Conservation (phyloP, 2,797 vertebrate genomes). For the Todus mexicanus region DNA sequence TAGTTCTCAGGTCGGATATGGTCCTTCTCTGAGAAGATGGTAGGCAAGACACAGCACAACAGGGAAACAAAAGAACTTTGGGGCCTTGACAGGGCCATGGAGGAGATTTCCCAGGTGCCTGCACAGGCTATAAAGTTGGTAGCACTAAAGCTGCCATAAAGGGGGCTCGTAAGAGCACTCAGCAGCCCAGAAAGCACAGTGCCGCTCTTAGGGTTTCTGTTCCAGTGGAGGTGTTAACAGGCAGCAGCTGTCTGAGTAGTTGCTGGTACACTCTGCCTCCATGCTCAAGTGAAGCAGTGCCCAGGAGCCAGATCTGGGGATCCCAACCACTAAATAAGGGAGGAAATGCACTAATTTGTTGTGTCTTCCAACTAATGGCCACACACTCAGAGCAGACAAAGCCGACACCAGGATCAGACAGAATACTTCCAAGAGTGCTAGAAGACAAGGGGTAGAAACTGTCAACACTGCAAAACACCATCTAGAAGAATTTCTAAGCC, state of each 20-base stretch:
- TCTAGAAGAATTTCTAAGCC: slow-evolving; percentile 62
- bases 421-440: slow-evolving; percentile 48
- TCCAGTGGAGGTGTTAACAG: neutral
- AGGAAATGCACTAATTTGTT: slow-evolving; percentile 56
- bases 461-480: slow-evolving; percentile 36
- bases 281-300: neutral
- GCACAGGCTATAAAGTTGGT: neutral
- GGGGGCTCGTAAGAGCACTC: neutral
- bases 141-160: slow-evolving; percentile 3
- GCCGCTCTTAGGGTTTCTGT: neutral
- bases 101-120: slow-evolving; percentile 25
- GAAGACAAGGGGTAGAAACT: slow-evolving; percentile 63
- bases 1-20: neutral
- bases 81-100: neutral
- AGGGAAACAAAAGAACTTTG: neutral
- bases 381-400: slow-evolving; percentile 62
- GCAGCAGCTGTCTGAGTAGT: neutral
- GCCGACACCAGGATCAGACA: slow-evolving; percentile 39
- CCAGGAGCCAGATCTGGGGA: neutral
- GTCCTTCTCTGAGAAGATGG: neutral
- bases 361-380: slow-evolving; percentile 63
- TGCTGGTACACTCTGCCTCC: neutral
- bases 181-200: neutral
- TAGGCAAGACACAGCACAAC: neutral
- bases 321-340: neutral